phyloP scores from a whole-genome alignment of 2,113 vertebrate genomes.

The Austrofundulus limnaeus region DNA sequence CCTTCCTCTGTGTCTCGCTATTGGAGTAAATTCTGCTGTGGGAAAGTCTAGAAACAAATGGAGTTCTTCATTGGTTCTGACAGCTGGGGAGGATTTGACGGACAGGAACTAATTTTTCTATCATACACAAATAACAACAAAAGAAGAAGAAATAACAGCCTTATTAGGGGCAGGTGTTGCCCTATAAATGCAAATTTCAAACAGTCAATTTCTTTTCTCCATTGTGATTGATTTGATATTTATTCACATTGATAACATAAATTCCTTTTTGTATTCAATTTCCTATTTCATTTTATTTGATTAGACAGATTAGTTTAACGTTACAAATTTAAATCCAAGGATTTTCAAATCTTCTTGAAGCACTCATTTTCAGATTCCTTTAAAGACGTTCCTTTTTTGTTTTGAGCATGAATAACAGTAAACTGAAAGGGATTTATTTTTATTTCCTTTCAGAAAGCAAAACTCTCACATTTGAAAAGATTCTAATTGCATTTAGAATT shows the following conservation, averaged over 20 bases:
- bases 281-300: not conserved
- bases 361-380: no score
- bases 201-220: constrained; percentile 16
- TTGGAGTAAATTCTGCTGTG: constrained; percentile 56
- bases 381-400: no score
- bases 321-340: not conserved
- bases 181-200: constrained; percentile 77
- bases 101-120: constrained; percentile 83
- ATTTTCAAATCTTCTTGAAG: no score
- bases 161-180: constrained; percentile 75
- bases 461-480: not conserved
- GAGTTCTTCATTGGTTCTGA: constrained; percentile 83
- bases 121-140: constrained; percentile 77
- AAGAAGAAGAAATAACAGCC: constrained; percentile 50
- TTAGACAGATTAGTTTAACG: not conserved
- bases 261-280: not conserved
- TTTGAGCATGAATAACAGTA: no score
- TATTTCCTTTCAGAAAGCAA: not conserved
- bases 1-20: constrained; percentile 47
- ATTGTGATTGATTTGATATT: constrained; percentile 3
- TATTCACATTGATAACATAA: not conserved
- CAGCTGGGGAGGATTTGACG: constrained; percentile 84
- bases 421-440: not conserved
- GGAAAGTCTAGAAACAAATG: constrained; percentile 80
- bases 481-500: not conserved